These are phyloP conservation scores for Aporrectodea caliginosa DNA, from an alignment of 1,140 invertebrate species.

Conservation along the genomic window DNA sequence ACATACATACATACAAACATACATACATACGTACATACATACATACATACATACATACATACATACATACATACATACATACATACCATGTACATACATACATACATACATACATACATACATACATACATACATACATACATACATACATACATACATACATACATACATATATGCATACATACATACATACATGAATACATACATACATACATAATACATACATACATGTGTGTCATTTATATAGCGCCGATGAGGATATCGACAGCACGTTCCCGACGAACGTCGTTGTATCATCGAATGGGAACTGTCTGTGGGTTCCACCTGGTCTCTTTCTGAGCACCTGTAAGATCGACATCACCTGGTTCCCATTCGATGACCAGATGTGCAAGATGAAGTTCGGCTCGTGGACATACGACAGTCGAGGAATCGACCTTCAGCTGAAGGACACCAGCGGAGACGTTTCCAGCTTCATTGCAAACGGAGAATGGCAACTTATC, in stretches of 20 bases:
- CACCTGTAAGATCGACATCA: conserved; percentile 87
- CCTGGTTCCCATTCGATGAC: conserved; percentile 98
- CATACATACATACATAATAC: too few relatives aligned
- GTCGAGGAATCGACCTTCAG: conserved; percentile 37
- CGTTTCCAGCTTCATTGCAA: conserved; percentile 91
- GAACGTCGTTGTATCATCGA: conserved; percentile 32
- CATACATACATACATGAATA: too few relatives aligned
- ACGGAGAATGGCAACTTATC: conserved; percentile 97
- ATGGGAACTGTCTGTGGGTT: conserved; percentile 34
- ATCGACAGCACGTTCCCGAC: conserved; percentile 34
- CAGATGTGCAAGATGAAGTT: conserved; percentile 84
- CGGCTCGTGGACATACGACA: conserved; percentile 36
- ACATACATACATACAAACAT: too few relatives aligned
- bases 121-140: too few relatives aligned
- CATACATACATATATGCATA: too few relatives aligned
- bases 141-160: too few relatives aligned
- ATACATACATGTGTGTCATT: too few relatives aligned
- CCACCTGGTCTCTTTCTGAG: conserved; percentile 58
- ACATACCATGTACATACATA: too few relatives aligned
- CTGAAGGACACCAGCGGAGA: conserved; percentile 58
- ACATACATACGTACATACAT: too few relatives aligned
- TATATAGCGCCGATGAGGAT: conserved; percentile 35
- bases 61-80: too few relatives aligned
- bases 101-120: too few relatives aligned
- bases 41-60: too few relatives aligned